These are phyloP conservation scores for Ctenoplectra terminalis DNA, from an alignment of 1,140 invertebrate species.

Conservation along the genomic window DNA sequence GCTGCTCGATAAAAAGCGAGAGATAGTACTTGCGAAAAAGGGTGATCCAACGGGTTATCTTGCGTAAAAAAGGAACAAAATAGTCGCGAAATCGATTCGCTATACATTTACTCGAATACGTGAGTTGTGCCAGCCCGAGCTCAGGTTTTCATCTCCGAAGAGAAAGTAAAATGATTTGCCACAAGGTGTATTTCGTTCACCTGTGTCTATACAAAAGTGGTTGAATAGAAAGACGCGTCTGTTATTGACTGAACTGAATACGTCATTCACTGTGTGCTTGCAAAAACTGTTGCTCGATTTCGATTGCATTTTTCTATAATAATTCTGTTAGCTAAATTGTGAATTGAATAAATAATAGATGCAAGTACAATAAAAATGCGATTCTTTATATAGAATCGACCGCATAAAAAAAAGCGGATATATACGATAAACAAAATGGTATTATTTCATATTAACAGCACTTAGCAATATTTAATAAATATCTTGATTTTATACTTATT, in stretches of 20 bases:
- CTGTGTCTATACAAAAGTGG: neutral
- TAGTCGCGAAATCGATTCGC: conserved; percentile 8
- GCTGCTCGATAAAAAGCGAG: neutral
- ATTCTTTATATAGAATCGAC: too few species aligned
- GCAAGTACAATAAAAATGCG: too few species aligned
- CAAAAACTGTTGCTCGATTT: neutral
- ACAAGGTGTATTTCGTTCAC: neutral
- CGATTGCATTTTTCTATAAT: neutral
- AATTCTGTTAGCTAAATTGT: neutral
- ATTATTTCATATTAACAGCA: too few species aligned
- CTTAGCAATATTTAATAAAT: too few species aligned
- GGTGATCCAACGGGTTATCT: neutral
- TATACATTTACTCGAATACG: neutral
- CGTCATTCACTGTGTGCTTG: neutral
- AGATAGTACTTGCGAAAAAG: neutral
- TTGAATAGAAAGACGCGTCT: neutral
- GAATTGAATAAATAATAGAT: too few species aligned
- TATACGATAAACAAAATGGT: too few species aligned
- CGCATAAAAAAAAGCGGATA: too few species aligned
- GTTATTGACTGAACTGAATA: neutral
- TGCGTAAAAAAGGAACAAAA: conserved; percentile 12
- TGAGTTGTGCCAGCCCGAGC: neutral
- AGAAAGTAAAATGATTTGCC: neutral
- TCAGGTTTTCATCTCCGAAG: neutral
- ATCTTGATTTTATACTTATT: too few species aligned